These are phyloP conservation scores for Leptinotarsa undecemlineata DNA, from an alignment of 1,140 invertebrate genomes.

Conservation along the genomic window DNA sequence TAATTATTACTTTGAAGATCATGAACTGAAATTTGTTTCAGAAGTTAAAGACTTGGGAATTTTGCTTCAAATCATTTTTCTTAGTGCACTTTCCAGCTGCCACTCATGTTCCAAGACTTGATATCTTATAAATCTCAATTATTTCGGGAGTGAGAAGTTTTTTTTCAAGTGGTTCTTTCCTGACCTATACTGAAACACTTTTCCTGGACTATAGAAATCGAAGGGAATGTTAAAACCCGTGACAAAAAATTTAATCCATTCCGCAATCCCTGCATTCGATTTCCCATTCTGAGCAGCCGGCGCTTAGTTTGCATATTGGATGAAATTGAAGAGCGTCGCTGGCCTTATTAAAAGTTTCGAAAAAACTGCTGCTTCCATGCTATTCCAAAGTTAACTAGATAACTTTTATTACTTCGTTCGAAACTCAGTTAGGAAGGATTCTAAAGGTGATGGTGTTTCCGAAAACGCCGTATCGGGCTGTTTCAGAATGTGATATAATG, in stretches of 20 bases:
- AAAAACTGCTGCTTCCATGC: conserved; percentile 1
- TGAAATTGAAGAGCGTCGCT: neutral
- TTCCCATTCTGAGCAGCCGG: neutral
- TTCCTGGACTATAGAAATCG: conserved; percentile 2
- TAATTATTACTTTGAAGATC: too few relatives aligned
- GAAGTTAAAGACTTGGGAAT: too few relatives aligned
- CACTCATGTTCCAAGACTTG: too few relatives aligned
- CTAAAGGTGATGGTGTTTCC: neutral
- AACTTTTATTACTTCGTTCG: conserved; percentile 1
- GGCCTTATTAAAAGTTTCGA: neutral
- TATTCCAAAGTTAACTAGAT: conserved; percentile 6
- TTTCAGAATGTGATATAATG: neutral
- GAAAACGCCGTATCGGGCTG: neutral
- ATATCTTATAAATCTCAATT: too few relatives aligned
- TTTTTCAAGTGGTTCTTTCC: too few relatives aligned
- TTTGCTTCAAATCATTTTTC: too few relatives aligned
- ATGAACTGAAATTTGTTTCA: too few relatives aligned
- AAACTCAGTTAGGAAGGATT: neutral
- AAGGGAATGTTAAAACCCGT: neutral
- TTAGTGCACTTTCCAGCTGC: too few relatives aligned
- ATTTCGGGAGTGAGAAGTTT: too few relatives aligned
- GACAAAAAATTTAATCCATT: conserved; percentile 1
- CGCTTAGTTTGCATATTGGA: conserved; percentile 2
- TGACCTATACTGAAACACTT: neutral
- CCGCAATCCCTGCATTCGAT: conserved; percentile 7